Base-by-base conservation (phyloP, 2,797 vertebrate species). In the Echeneis naucrates region DNA sequence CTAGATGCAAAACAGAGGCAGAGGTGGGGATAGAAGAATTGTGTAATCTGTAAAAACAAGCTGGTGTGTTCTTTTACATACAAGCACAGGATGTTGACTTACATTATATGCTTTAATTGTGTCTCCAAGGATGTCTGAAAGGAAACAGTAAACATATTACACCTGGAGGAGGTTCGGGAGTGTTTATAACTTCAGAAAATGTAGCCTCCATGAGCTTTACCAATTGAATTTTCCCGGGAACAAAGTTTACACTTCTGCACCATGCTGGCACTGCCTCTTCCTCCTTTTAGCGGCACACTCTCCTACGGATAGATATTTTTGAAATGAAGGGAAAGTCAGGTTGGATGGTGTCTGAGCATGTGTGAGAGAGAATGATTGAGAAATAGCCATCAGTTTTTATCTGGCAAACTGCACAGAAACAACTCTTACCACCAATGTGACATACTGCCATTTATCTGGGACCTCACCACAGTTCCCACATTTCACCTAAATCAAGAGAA, bases 191-290 rank as follows among this genome's bases (percentile, higher is more conserved):
- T 2, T 50, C 8, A 23, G 17, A 14, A 35, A 33, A 60, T n/a
- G 2, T 48, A 38, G 1, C 37, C 2, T 24, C 23, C 40, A 1
- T 6, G 16, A 51, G 9, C 47, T 1, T 2, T 62, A 99, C 98
- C 98, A 0, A 99, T 98, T 58, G 98, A 99, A 84, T 95, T 99
- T 85, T 99, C 98, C 81, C 98, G 93, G 24, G 95, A 92, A 74
- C 98, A 99, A 21, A 99, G 94, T 86, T 99, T 98, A 92, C 98
- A 99, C 81, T 96, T 99, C 92, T 98, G 98, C 70, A 99, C 96
- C 98, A 99, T 99, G 40, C 96, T 98, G 74, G 97, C 97, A 0
- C 96, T 97, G 59, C 98, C 95, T 83, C 98, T 87, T 72, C 97
- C 97, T 74, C 98, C 98, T 82, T 99, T 99, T 33, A 99, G 87